phyloP scores from a whole-genome alignment of 2,797 vertebrate genomes.

The Alauda arvensis region DNA sequence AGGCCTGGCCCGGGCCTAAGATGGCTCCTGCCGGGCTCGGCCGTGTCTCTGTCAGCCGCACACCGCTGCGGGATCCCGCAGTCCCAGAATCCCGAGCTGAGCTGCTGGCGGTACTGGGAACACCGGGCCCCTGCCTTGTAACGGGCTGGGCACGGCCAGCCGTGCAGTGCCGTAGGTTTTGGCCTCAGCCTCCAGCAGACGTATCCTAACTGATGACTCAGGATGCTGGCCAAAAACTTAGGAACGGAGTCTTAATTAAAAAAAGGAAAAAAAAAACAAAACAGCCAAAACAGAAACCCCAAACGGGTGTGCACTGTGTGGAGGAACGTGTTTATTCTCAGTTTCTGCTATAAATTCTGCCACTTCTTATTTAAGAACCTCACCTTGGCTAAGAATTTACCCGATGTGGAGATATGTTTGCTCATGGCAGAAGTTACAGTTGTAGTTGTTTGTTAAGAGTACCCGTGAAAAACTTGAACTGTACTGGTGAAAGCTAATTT shows the following conservation, averaged over 20 bases:
- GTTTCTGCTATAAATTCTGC: background rate
- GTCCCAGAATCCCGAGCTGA: accelerated
- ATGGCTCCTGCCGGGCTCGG: background rate
- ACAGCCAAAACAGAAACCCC: background rate
- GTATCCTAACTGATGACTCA: accelerated
- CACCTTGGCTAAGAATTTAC: no score
- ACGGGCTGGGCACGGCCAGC: accelerated
- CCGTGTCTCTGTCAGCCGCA: background rate
- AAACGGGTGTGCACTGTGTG: background rate
- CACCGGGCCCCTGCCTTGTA: accelerated
- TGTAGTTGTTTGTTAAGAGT: background rate
- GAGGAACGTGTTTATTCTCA: background rate
- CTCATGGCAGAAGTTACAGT: background rate
- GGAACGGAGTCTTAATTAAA: background rate
- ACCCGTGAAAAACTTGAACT: background rate
- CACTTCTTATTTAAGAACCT: background rate
- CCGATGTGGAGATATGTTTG: accelerated
- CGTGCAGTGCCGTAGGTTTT: accelerated
- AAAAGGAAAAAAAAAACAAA: background rate
- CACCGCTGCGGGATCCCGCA: accelerated
- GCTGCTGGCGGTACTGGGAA: accelerated
- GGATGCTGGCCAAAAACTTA: background rate
- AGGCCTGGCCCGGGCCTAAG: background rate
- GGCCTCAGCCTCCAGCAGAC: accelerated
- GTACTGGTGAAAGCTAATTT: background rate